These are phyloP conservation scores for Ormia ochracea DNA, from an alignment of 2,888 invertebrate species.

Conservation along the genomic window DNA sequence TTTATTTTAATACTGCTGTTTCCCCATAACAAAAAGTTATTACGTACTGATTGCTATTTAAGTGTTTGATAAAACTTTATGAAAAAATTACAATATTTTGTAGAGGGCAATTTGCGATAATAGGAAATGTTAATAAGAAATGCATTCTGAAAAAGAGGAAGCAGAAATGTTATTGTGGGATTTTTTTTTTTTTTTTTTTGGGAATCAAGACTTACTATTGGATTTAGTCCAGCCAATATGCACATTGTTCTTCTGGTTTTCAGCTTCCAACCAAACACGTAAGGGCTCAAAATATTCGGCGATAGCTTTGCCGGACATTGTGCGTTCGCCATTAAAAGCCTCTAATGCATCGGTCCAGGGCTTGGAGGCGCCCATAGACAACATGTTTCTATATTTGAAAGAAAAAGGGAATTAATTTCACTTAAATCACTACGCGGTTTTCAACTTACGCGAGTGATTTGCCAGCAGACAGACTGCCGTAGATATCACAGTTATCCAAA, in stretches of 20 bases:
- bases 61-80: neutral
- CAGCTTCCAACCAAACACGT: conserved; percentile 84
- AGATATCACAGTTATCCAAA: conserved; percentile 91
- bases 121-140: conserved; percentile 5
- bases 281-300: conserved; percentile 89
- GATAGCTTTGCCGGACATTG: conserved; percentile 86
- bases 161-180: neutral
- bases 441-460: conserved; percentile 80
- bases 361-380: conserved; percentile 84
- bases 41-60: neutral
- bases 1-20: conserved; percentile 22
- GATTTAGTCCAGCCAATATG: conserved; percentile 81
- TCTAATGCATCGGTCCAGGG: conserved; percentile 93
- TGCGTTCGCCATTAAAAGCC: conserved; percentile 85
- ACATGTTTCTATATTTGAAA: conserved; percentile 80
- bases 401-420: neutral
- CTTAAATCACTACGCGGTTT: neutral
- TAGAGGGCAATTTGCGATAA: neutral
- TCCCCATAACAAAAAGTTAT: conserved; percentile 1
- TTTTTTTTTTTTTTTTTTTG: no score
- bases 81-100: neutral
- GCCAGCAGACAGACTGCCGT: conserved; percentile 87
- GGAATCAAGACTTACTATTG: conserved; percentile 69
- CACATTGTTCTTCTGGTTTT: conserved; percentile 84
- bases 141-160: conserved; percentile 45